phyloP scores from a whole-genome alignment of 2,797 vertebrate genomes.

The Microctenopoma steveboyesi region DNA sequence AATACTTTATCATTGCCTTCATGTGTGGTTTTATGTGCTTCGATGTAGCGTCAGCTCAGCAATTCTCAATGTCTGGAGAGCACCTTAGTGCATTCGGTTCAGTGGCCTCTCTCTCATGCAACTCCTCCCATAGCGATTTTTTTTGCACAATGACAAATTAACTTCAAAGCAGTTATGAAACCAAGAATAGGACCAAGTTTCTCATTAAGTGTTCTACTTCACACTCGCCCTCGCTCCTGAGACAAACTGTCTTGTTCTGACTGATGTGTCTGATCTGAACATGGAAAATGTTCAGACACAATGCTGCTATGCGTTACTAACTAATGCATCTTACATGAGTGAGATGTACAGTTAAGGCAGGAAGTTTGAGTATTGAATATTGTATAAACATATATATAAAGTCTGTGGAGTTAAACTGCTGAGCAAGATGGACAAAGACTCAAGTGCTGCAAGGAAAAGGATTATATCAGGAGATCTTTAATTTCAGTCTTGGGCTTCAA shows the following conservation, averaged over 20 bases:
- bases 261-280: too few relatives aligned
- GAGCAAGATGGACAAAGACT: conserved; percentile 55
- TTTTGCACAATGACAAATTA: background rate
- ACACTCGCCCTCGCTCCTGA: too few relatives aligned
- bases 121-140: background rate
- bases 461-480: conserved; percentile 81
- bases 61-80: background rate
- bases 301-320: too few relatives aligned
- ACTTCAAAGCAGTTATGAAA: background rate
- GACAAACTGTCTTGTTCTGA: too few relatives aligned
- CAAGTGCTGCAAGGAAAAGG: conserved; percentile 58
- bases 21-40: background rate
- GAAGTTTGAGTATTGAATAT: background rate
- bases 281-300: too few relatives aligned
- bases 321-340: too few relatives aligned
- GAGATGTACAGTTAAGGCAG: too few relatives aligned
- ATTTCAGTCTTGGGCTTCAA: conserved; percentile 80
- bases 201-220: background rate
- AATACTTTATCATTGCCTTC: background rate
- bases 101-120: background rate
- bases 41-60: background rate
- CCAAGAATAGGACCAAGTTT: background rate
- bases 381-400: conserved; percentile 10
- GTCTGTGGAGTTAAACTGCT: conserved; percentile 60
- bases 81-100: background rate